phyloP scores from a whole-genome alignment of 2,113 vertebrate species.

The Struthio camelus region DNA sequence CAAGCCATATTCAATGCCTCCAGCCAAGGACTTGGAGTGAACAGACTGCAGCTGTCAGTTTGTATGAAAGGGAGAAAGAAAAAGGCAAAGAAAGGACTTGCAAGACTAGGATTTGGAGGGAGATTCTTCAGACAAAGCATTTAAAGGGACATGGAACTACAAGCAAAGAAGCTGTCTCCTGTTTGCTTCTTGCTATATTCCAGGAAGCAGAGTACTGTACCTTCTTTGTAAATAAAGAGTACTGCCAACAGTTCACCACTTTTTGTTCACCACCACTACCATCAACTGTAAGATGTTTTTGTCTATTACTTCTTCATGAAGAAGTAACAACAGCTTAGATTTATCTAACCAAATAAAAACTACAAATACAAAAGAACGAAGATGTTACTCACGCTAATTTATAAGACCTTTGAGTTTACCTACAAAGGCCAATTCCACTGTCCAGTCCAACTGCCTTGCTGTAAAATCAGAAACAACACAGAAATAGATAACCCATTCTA shows the following conservation, averaged over 20 bases:
- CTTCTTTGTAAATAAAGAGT: not conserved
- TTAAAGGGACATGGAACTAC: not conserved
- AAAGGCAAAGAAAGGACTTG: not conserved
- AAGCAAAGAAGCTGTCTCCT: not conserved
- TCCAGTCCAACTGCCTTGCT: not conserved
- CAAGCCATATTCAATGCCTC: not conserved
- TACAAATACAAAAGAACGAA: not conserved
- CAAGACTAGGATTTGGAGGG: not conserved
- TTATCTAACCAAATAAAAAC: not conserved
- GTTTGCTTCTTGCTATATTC: not conserved
- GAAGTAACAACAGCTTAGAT: not conserved
- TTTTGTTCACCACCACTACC: not conserved
- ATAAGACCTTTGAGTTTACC: not conserved
- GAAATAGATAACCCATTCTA: not conserved
- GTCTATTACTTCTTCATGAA: not conserved
- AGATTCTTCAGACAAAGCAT: not conserved
- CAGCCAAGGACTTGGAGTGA: not conserved
- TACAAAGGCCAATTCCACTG: not conserved
- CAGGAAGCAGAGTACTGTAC: not conserved
- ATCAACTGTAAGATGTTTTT: not conserved
- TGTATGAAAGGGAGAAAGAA: not conserved
- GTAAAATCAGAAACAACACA: not conserved
- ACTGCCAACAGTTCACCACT: not conserved
- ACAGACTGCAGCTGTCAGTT: not conserved
- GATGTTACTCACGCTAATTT: not conserved